These are phyloP conservation scores for Dinothrombium tinctorium DNA, from an alignment of 1,140 invertebrate species.

Conservation along the genomic window DNA sequence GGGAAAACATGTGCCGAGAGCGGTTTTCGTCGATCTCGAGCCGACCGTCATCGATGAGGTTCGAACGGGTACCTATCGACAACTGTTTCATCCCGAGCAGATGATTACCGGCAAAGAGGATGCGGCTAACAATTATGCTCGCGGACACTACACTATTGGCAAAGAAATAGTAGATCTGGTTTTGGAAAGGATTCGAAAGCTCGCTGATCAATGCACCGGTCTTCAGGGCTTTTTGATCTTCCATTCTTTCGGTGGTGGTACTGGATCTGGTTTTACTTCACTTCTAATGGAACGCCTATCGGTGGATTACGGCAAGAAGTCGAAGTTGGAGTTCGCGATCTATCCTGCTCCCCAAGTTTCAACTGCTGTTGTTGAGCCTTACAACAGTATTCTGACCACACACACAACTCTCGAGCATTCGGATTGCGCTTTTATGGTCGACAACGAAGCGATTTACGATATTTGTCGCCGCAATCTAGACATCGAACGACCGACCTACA, in stretches of 20 bases:
- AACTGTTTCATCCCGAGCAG: slow-evolving; percentile 43
- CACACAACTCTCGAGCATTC: slow-evolving; percentile 52
- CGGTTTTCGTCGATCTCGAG: slow-evolving; percentile 61
- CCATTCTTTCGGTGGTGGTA: slow-evolving; percentile 33
- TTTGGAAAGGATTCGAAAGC: slow-evolving; percentile 32
- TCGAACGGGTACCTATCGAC: slow-evolving; percentile 33
- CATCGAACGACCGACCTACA: slow-evolving; percentile 34
- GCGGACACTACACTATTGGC: slow-evolving; percentile 34
- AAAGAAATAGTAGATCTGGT: slow-evolving; percentile 56
- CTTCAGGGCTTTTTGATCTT: slow-evolving; percentile 28
- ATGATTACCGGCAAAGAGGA: slow-evolving; percentile 37
- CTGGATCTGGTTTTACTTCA: slow-evolving; percentile 44
- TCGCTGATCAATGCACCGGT: slow-evolving; percentile 19
- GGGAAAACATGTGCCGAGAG: slow-evolving; percentile 60
- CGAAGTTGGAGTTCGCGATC: slow-evolving; percentile 46
- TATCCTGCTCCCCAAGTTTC: slow-evolving; percentile 50
- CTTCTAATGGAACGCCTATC: slow-evolving; percentile 41
- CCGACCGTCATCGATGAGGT: slow-evolving; percentile 59
- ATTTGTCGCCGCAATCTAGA: slow-evolving; percentile 36
- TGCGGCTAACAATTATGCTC: slow-evolving; percentile 32
- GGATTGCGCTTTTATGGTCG: slow-evolving; percentile 50
- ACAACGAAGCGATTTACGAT: slow-evolving; percentile 48
- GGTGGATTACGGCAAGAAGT: slow-evolving; percentile 41
- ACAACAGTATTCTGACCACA: slow-evolving; percentile 56
- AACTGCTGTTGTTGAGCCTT: slow-evolving; percentile 59